Conservation (phyloP, 2,113 vertebrate genomes). For the Neopipo cinnamomea region DNA sequence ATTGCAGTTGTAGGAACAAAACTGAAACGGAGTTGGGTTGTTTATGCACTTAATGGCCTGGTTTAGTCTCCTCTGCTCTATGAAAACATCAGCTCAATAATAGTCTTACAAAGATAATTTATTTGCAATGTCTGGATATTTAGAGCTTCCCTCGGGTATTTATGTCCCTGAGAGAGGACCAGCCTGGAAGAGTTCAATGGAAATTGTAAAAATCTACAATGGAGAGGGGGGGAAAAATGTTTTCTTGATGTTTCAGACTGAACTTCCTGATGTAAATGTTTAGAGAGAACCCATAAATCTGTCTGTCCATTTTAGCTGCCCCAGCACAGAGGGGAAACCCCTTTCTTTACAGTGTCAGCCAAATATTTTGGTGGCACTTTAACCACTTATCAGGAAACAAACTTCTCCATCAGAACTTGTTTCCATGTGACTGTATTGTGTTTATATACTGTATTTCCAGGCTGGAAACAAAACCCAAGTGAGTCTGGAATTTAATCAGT, state of each 20-base stretch:
- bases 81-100: not conserved
- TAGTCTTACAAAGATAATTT: not conserved
- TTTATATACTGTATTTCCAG: not conserved
- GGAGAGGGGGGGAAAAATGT: not conserved
- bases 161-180: not conserved
- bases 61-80: not conserved
- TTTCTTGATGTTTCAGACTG: not conserved
- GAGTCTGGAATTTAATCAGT: not conserved
- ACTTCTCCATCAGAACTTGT: not conserved
- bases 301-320: not conserved
- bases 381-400: not conserved
- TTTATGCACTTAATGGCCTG: not conserved
- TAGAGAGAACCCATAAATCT: not conserved
- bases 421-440: not conserved
- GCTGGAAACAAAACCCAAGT: not conserved
- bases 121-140: not conserved
- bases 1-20: not conserved
- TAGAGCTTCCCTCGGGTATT: not conserved
- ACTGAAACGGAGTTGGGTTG: not conserved
- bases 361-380: not conserved
- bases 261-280: not conserved
- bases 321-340: not conserved
- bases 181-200: not conserved
- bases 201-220: not conserved
- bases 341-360: not conserved